phyloP scores from a whole-genome alignment of 2,113 vertebrate genomes.

The Rallus limicola region DNA sequence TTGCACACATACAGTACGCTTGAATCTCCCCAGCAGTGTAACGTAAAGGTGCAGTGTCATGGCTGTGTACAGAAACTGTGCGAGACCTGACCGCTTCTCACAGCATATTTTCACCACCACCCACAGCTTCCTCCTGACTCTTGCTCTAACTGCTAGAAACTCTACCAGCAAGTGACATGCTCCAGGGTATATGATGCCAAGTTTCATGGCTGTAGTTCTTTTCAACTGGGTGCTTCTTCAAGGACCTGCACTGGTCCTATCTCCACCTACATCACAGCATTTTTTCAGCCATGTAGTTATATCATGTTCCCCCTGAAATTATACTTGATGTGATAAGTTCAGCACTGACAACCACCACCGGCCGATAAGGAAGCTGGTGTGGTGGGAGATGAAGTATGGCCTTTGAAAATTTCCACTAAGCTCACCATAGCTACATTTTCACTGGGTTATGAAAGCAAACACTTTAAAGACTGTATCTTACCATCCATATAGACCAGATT shows the following conservation, averaged over 20 bases:
- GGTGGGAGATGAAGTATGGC: neutral
- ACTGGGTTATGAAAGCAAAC: neutral
- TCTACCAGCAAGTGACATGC: too few species aligned
- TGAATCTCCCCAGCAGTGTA: neutral
- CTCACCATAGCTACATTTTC: neutral
- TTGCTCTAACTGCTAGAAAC: too few species aligned
- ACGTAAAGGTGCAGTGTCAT: neutral
- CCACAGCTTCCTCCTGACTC: too few species aligned
- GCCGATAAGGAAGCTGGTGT: neutral
- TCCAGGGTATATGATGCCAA: neutral
- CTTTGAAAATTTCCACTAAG: neutral
- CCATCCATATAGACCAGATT: neutral
- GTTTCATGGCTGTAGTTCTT: constrained; percentile 69
- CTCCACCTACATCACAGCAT: constrained; percentile 76
- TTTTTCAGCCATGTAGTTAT: constrained; percentile 71
- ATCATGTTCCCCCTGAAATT: constrained; percentile 70
- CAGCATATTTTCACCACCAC: too few species aligned
- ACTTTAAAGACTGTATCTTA: neutral
- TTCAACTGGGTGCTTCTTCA: constrained; percentile 62
- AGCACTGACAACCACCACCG: constrained; percentile 56
- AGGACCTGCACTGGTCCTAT: constrained; percentile 70
- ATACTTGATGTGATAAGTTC: constrained; percentile 79
- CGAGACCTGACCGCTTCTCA: too few species aligned
- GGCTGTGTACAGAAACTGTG: too few species aligned
- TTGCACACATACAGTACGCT: neutral